These are phyloP conservation scores for Bedellia somnulentella DNA, from an alignment of 2,888 invertebrate species.

Conservation along the genomic window DNA sequence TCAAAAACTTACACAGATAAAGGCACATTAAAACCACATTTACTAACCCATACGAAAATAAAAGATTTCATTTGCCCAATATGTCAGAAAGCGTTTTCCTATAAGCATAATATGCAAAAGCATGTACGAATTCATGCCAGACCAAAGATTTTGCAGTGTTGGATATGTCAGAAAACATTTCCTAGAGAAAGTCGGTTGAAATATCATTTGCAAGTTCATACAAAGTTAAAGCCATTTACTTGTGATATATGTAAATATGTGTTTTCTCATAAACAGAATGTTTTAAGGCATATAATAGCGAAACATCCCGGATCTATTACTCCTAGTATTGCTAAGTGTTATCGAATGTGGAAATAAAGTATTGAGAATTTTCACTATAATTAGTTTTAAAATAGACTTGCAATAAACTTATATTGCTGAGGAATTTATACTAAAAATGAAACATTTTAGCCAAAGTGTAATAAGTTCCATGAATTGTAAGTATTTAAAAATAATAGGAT, in stretches of 20 bases:
- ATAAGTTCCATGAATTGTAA: too few species aligned
- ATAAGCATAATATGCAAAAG: slow-evolving; percentile 33
- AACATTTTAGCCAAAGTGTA: too few species aligned
- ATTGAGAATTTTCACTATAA: too few species aligned
- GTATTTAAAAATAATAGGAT: too few species aligned
- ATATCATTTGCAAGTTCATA: slow-evolving; percentile 33
- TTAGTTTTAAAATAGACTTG: too few species aligned
- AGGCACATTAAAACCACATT: slow-evolving; percentile 22
- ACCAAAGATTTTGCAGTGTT: slow-evolving; percentile 25
- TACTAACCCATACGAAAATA: slow-evolving; percentile 26
- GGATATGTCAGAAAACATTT: slow-evolving; percentile 30
- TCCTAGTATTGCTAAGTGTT: too few species aligned
- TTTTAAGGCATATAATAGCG: slow-evolving; percentile 27
- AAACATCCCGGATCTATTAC: slow-evolving; percentile 24
- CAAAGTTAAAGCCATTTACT: slow-evolving; percentile 25
- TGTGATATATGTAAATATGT: slow-evolving; percentile 26
- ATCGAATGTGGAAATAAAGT: too few species aligned
- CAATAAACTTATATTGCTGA: too few species aligned
- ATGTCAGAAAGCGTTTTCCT: slow-evolving; percentile 27
- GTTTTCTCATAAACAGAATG: slow-evolving; percentile 36
- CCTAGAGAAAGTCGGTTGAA: slow-evolving; percentile 30
- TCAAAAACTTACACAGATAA: slow-evolving; percentile 17
- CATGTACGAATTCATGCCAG: slow-evolving; percentile 24
- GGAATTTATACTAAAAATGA: too few species aligned
- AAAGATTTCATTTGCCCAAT: slow-evolving; percentile 21